These are phyloP conservation scores for Drosophila sucinea DNA, from an alignment of 1,140 invertebrate species.

Conservation along the genomic window DNA sequence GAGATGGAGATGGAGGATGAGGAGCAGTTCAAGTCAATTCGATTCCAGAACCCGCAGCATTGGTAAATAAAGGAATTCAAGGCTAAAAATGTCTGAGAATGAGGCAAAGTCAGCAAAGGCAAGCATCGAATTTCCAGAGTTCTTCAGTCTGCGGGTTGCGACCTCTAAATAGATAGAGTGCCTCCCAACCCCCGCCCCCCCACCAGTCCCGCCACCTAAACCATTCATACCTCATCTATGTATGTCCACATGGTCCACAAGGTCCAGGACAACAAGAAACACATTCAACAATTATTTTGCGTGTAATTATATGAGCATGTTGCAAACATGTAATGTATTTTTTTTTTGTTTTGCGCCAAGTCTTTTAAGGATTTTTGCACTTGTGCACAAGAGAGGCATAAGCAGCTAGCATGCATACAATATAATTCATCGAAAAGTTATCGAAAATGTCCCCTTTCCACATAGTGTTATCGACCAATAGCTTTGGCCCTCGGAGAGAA, in stretches of 20 bases:
- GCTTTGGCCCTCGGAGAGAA: no score
- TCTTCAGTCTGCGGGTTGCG: constrained; percentile 60
- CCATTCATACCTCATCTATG: constrained; percentile 8
- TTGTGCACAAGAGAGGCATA: background rate
- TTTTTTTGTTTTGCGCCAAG: background rate
- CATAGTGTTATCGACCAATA: no score
- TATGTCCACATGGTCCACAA: background rate
- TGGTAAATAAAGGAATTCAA: constrained; percentile 67
- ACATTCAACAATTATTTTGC: constrained; percentile 72
- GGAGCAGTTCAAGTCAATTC: constrained; percentile 45
- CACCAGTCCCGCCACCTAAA: background rate
- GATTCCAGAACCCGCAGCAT: constrained; percentile 57
- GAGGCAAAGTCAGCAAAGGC: constrained; percentile 17
- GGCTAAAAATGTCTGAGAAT: constrained; percentile 60
- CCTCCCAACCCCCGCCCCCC: constrained; percentile 13
- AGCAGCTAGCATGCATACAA: background rate
- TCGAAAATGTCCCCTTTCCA: background rate
- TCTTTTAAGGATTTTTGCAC: background rate
- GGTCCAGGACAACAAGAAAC: constrained; percentile 8
- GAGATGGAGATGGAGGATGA: constrained; percentile 12
- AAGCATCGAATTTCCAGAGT: constrained; percentile 79
- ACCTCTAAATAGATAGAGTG: constrained; percentile 62
- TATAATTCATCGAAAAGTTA: background rate
- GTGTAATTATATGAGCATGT: constrained; percentile 78
- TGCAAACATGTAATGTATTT: constrained; percentile 59